Conservation (phyloP, 2,797 vertebrate species). For the Limosa lapponica region DNA sequence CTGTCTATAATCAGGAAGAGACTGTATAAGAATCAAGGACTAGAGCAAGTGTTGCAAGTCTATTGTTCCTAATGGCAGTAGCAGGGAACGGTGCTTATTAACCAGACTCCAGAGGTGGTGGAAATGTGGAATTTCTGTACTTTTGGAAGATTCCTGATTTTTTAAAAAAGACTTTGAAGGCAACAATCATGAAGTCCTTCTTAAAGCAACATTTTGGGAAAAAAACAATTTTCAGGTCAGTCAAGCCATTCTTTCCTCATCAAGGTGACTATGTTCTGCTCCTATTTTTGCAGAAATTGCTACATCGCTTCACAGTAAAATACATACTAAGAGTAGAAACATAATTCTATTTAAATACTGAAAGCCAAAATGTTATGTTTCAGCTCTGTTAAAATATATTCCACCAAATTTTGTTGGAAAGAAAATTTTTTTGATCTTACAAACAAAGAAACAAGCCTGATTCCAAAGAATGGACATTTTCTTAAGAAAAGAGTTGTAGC, state of each 20-base stretch:
- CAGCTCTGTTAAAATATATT: not conserved
- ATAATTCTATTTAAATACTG: not conserved
- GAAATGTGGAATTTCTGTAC: not conserved
- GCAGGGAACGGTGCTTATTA: not conserved
- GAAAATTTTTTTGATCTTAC: not conserved
- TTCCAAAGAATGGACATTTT: not conserved
- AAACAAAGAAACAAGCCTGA: accelerated
- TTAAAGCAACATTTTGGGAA: not conserved
- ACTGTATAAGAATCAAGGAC: not conserved
- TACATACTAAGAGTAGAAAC: not conserved
- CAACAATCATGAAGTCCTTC: not conserved
- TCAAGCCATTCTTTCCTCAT: not conserved
- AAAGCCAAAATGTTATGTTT: not conserved
- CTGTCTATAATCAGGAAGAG: not conserved
- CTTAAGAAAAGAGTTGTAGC: not conserved
- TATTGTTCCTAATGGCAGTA: not conserved
- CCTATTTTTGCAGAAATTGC: not conserved
- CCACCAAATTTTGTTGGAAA: not conserved
- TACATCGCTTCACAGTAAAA: not conserved
- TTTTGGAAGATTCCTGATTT: not conserved
- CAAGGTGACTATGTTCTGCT: not conserved
- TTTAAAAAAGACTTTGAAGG: not conserved
- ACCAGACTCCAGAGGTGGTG: not conserved
- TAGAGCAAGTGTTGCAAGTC: not conserved
- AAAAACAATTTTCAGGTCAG: not conserved